Evolutionary conservation across 1,140 invertebrate genomes (phyloP).

Genomic region (Oedothorax gibbosus): DNA sequence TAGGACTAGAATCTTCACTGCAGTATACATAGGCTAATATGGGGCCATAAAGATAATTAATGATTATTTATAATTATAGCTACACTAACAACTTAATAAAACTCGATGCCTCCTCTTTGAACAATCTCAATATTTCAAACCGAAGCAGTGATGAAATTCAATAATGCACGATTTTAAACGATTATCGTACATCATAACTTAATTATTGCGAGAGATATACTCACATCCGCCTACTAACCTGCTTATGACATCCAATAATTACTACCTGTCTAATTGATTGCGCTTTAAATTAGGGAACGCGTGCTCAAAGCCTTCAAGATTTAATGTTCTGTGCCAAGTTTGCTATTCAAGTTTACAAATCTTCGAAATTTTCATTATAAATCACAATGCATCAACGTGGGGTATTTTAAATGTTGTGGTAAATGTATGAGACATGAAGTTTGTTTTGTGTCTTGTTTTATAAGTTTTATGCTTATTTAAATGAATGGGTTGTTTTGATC

Average conservation of each 20-base stretch:
- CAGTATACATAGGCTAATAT: no score
- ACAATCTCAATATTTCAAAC: background rate
- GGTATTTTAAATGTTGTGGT: background rate
- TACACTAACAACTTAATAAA: no score
- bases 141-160: background rate
- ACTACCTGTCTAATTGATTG: conserved; percentile 6
- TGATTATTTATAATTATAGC: no score
- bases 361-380: background rate
- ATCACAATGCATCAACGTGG: background rate
- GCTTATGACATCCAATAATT: conserved; percentile 6
- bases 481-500: no score
- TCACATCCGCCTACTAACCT: background rate
- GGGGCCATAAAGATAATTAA: no score
- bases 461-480: no score
- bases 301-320: background rate
- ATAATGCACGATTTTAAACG: background rate
- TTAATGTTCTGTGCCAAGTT: background rate
- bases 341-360: background rate
- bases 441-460: no score
- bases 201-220: background rate
- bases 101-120: no score
- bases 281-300: conserved; percentile 13
- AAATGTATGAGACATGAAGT: background rate
- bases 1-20: no score
- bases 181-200: no score